Conservation (phyloP, 2,888 invertebrate species). For the Trichogramma evanescens region DNA sequence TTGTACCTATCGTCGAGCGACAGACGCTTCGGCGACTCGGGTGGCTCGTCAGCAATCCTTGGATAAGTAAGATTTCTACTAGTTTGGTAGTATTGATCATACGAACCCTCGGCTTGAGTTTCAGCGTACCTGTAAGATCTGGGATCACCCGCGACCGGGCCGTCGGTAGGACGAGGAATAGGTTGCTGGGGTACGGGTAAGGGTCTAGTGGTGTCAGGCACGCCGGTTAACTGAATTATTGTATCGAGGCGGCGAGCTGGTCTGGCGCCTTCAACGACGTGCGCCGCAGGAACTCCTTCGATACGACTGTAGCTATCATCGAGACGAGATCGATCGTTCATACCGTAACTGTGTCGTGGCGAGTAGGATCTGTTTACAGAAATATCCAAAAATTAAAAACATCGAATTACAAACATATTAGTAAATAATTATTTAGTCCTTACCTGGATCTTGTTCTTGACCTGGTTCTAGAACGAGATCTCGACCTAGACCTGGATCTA, state of each 20-base stretch:
- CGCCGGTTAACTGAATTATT: slow-evolving; percentile 38
- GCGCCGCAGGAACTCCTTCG: background rate
- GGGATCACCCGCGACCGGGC: background rate
- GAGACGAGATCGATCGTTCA: slow-evolving; percentile 13
- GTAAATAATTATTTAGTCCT: background rate
- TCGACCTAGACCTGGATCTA: slow-evolving; percentile 24
- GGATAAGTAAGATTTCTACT: slow-evolving; percentile 44
- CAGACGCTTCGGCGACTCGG: slow-evolving; percentile 52
- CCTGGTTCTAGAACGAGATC: slow-evolving; percentile 27
- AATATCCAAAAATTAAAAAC: too few relatives aligned
- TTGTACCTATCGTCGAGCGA: slow-evolving; percentile 54
- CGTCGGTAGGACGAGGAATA: background rate
- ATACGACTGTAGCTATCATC: slow-evolving; percentile 13
- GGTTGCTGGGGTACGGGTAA: slow-evolving; percentile 6
- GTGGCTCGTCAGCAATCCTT: slow-evolving; percentile 39
- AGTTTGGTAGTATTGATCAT: slow-evolving; percentile 35
- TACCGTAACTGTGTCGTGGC: background rate
- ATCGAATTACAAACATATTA: background rate
- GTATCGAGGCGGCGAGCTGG: slow-evolving; percentile 39
- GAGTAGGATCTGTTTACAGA: too few relatives aligned
- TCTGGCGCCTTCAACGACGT: slow-evolving; percentile 8
- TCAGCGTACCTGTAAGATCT: slow-evolving; percentile 24
- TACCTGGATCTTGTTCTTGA: slow-evolving; percentile 31
- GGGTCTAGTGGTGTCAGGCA: slow-evolving; percentile 21
- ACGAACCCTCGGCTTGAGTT: slow-evolving; percentile 32